These are phyloP conservation scores for Dendrolimus pini DNA, from an alignment of 2,888 invertebrate species.

Conservation along the genomic window DNA sequence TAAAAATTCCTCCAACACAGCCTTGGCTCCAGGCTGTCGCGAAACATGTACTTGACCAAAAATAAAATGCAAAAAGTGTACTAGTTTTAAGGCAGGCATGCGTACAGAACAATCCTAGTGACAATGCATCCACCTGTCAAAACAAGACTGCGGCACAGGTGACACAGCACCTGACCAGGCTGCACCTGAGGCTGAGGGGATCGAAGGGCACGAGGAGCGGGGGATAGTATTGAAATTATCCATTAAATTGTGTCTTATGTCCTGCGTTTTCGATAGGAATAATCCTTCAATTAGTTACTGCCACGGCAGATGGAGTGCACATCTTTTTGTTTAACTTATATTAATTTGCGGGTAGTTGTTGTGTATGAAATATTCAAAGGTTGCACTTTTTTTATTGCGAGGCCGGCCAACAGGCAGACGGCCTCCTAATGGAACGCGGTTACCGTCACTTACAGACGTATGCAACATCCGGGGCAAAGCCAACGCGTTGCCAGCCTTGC, in stretches of 20 bases:
- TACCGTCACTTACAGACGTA: too few species aligned
- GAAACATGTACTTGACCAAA: neutral
- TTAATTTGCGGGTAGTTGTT: neutral
- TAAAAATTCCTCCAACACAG: too few species aligned
- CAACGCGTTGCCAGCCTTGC: too few species aligned
- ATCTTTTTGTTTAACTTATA: neutral
- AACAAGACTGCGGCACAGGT: conserved; percentile 62
- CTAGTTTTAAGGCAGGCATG: neutral
- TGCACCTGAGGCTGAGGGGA: conserved; percentile 11
- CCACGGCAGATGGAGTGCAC: neutral
- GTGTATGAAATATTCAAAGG: neutral
- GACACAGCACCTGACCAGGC: conserved; percentile 48
- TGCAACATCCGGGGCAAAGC: too few species aligned
- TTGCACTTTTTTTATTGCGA: too few species aligned
- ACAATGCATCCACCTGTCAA: conserved; percentile 61
- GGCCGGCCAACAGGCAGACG: too few species aligned
- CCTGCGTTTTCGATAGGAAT: conserved; percentile 10
- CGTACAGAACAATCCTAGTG: conserved; percentile 31
- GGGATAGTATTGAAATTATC: conserved; percentile 23
- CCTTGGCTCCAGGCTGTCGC: neutral
- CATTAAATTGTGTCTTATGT: conserved; percentile 13
- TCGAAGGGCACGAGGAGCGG: conserved; percentile 1
- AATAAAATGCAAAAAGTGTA: neutral
- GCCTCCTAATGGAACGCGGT: too few species aligned
- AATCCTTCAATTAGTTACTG: neutral